Conservation (phyloP, 2,888 invertebrate genomes). For the Drosophila putrida region DNA sequence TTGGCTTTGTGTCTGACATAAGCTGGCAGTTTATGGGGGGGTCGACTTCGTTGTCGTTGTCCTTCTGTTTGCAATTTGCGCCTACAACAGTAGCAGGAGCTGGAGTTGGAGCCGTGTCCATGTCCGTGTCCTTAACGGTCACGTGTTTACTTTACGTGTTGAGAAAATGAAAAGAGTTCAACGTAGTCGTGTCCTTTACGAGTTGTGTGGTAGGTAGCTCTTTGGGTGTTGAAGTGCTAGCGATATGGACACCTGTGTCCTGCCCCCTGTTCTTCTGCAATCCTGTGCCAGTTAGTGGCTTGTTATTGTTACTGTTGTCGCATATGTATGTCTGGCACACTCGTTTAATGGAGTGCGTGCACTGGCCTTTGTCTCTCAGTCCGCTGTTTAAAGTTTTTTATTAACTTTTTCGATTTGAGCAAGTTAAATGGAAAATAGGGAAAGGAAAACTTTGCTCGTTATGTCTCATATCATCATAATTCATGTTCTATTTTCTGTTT, state of each 20-base stretch:
- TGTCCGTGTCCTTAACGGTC: conserved; percentile 77
- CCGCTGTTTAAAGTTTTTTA: conserved; percentile 62
- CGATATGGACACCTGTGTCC: conserved; percentile 78
- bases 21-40: conserved; percentile 76
- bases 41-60: conserved; percentile 53
- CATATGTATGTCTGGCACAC: conserved; percentile 52
- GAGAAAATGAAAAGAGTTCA: conserved; percentile 79
- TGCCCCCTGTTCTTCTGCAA: not conserved
- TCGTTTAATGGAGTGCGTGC: conserved; percentile 76
- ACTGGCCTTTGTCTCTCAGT: conserved; percentile 41
- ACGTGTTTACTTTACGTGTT: conserved; percentile 81
- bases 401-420: conserved; percentile 77
- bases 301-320: conserved; percentile 65
- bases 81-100: conserved; percentile 72
- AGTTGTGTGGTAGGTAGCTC: conserved; percentile 29
- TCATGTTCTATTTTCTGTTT: conserved; percentile 66
- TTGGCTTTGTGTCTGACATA: conserved; percentile 81
- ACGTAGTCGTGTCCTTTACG: conserved; percentile 11
- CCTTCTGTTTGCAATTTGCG: conserved; percentile 82
- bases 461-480: conserved; percentile 72
- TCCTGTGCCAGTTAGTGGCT: conserved; percentile 70
- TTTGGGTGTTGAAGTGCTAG: conserved; percentile 71
- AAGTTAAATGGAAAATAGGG: conserved; percentile 74
- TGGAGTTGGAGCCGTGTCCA: conserved; percentile 32
- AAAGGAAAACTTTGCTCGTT: conserved; percentile 69